Base-by-base conservation (phyloP, 2,113 vertebrate genomes). In the Capreolus pygargus region DNA sequence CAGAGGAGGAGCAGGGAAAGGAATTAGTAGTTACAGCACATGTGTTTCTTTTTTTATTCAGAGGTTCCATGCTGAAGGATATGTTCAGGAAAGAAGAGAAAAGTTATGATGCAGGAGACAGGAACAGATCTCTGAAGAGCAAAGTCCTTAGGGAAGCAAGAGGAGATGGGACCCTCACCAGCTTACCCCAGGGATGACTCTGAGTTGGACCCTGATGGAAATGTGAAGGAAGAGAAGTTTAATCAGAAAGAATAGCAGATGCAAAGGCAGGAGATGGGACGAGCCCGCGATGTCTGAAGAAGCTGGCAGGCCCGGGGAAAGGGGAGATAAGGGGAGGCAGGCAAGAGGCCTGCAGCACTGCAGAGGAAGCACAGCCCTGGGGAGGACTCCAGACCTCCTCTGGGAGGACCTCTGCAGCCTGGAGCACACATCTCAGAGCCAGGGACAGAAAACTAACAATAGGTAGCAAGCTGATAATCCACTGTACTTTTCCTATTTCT, bases 381-480 rank as follows among this genome's bases (percentile, higher is more conserved):
- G 8, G 30, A 78, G 36, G 43, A 64, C n/a, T 16, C 5, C 11
- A 54, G 13, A 4, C 27, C 50, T 64, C 88, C 33, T 15, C 39
- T 6, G 47, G 39, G 84, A 74, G 55, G 61, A 7, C 61, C 36
- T 83, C 64, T 1, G 1, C 8, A 27, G 23, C 27, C 78, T 5
- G 28, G 67, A 55, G 47, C 0, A 2, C 16, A 1, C 1, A 23
- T 4, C 67, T 76, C 50, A 6, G 12, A 0, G 16, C 67, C 5
- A 43, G 21, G 84, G 64, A 92, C 6, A 67, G 36, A 84, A 45
- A 79, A 47, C 86, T 1, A 33, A 33, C 81, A 84, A 33, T 7
- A 33, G 19, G 55, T 30, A 30, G 27, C 70, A 55, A 85, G 58
- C 45, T 6, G 61, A 74, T 54, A 43, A 86, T 12, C 45, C n/a